A percentile compares a stretch with the other conserved stretches of the same genome.
phyloP scores from a whole-genome alignment of 2,888 invertebrate genomes.

The Chelonus formosanus region DNA sequence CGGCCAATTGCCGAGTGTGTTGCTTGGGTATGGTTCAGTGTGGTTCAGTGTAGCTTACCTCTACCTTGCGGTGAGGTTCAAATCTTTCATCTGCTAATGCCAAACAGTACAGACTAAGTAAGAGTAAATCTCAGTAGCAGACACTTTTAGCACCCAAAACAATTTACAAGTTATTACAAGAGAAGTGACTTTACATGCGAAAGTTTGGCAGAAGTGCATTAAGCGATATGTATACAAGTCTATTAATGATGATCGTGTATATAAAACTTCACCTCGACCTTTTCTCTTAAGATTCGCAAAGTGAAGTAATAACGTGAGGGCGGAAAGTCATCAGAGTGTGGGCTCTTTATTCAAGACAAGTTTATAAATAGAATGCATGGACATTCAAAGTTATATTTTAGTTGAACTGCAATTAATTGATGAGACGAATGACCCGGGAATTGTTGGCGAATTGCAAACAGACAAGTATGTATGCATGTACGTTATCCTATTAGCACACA shows the following conservation, averaged over 20 bases:
- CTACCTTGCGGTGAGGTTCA: constrained; percentile 37
- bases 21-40: constrained; percentile 14
- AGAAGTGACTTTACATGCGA: too few relatives aligned
- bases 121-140: too few relatives aligned
- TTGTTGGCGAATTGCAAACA: too few relatives aligned
- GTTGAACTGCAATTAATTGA: constrained; percentile 15
- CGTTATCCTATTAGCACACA: too few relatives aligned
- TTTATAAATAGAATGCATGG: constrained; percentile 28
- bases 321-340: neutral
- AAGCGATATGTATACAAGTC: constrained; percentile 12
- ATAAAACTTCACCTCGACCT: constrained; percentile 16
- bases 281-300: neutral
- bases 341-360: neutral
- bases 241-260: constrained; percentile 14
- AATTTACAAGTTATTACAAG: too few relatives aligned
- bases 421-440: constrained; percentile 1
- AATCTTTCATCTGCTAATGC: constrained; percentile 49
- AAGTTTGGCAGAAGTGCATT: constrained; percentile 3
- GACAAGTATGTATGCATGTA: too few relatives aligned
- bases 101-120: constrained; percentile 14
- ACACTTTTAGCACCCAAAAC: too few relatives aligned
- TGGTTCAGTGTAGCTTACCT: constrained; percentile 43
- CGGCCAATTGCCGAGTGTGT: constrained; percentile 25
- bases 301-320: neutral
- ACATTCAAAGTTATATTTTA: constrained; percentile 26